Conservation (phyloP, 1,140 invertebrate genomes). For the Rhynchophorus ferrugineus region DNA sequence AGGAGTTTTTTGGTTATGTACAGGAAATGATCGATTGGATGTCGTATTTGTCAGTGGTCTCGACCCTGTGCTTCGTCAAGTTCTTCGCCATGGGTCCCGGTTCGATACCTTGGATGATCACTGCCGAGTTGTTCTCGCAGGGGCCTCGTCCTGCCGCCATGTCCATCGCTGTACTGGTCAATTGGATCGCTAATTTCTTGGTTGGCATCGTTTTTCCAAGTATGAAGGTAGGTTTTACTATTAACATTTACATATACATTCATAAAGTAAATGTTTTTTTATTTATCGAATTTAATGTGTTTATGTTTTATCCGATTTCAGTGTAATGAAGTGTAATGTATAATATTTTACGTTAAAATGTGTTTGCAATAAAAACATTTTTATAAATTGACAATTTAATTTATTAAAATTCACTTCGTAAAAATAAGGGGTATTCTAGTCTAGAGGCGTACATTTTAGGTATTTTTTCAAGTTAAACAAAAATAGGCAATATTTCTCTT, state of each 20-base stretch:
- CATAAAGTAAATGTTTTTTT: constrained; percentile 2
- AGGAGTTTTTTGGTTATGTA: constrained; percentile 91
- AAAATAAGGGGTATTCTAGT: too few species aligned
- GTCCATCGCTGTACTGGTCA: constrained; percentile 95
- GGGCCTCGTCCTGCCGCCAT: constrained; percentile 93
- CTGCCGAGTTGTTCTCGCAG: constrained; percentile 95
- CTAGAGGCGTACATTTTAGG: too few species aligned
- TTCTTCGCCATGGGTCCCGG: constrained; percentile 95
- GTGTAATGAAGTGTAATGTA: too few species aligned
- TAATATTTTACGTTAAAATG: too few species aligned
- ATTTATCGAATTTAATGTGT: too few species aligned
- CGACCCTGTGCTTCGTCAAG: constrained; percentile 88
- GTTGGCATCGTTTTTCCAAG: constrained; percentile 92
- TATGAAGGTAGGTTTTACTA: constrained; percentile 66
- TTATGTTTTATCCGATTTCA: too few species aligned
- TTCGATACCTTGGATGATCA: constrained; percentile 99
- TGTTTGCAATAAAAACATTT: too few species aligned
- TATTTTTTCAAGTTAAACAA: too few species aligned
- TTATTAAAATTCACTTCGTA: too few species aligned
- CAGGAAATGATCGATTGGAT: constrained; percentile 98
- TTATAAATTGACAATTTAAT: too few species aligned
- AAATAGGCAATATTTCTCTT: too few species aligned
- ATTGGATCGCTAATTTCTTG: constrained; percentile 97
- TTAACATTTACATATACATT: neutral
- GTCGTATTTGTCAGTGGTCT: constrained; percentile 90